A percentile compares a stretch with the other conserved stretches of the same genome.
Evolutionary conservation across 1,140 invertebrate genomes (phyloP).

Genomic region (Drosophila tsacasi): DNA sequence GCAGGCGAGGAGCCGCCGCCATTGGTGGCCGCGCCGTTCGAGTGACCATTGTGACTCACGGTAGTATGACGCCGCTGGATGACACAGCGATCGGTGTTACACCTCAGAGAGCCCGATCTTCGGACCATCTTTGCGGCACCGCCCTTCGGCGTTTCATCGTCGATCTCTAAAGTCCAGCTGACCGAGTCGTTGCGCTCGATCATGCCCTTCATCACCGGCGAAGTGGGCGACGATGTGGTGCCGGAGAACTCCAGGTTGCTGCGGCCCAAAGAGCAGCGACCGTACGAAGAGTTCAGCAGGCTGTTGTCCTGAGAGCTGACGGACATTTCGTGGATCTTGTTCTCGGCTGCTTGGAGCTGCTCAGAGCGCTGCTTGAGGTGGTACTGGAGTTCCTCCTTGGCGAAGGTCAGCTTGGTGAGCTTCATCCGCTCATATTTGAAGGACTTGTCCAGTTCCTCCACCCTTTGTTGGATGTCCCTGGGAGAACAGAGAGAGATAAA

Average conservation of each 20-base stretch:
- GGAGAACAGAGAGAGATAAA: constrained; percentile 53
- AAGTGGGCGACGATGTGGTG: constrained; percentile 86
- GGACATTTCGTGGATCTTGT: constrained; percentile 67
- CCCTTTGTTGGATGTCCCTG: constrained; percentile 87
- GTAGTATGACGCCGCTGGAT: constrained; percentile 84
- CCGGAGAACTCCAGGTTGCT: constrained; percentile 19
- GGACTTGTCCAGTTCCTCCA: constrained; percentile 89
- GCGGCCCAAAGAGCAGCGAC: constrained; percentile 40
- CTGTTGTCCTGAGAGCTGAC: constrained; percentile 34
- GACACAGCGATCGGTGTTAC: constrained; percentile 72
- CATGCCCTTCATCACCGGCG: constrained; percentile 90
- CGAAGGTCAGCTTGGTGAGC: constrained; percentile 90
- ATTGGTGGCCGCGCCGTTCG: constrained; percentile 40
- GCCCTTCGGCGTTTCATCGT: constrained; percentile 89
- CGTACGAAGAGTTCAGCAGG: constrained; percentile 9
- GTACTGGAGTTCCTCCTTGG: constrained; percentile 95
- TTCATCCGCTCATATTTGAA: constrained; percentile 91
- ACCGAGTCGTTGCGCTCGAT: constrained; percentile 93
- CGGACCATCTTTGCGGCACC: constrained; percentile 87
- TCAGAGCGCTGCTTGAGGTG: constrained; percentile 91
- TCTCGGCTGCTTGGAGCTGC: constrained; percentile 66
- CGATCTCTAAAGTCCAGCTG: constrained; percentile 93
- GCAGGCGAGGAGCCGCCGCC: constrained; percentile 43
- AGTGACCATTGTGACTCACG: constrained; percentile 60
- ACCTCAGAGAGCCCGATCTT: constrained; percentile 86